phyloP scores from a whole-genome alignment of 1,140 invertebrate species.

The Drosophila eugracilis region DNA sequence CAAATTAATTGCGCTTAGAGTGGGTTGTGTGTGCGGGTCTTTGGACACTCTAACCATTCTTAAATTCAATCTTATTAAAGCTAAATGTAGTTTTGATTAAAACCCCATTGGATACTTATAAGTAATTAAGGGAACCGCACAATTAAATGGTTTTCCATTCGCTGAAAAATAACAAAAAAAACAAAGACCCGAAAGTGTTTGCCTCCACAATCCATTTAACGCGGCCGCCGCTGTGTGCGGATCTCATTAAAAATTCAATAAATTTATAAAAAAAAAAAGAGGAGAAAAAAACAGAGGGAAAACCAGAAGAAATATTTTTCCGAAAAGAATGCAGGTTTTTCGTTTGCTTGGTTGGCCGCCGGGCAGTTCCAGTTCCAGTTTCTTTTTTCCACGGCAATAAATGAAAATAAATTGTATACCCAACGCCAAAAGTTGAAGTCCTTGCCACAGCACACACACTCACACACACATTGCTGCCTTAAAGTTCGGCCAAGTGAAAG shows the following conservation, averaged over 20 bases:
- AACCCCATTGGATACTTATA: too few species aligned
- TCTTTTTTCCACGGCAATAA: constrained; percentile 23
- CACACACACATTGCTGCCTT: neutral
- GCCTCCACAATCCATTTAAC: constrained; percentile 31
- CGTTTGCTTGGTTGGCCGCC: constrained; percentile 6
- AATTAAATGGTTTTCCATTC: constrained; percentile 9
- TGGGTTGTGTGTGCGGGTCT: constrained; percentile 30
- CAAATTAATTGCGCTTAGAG: constrained; percentile 57
- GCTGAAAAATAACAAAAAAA: neutral
- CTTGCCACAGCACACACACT: constrained; percentile 3
- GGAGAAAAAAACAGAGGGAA: too few species aligned
- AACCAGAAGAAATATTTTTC: constrained; percentile 2
- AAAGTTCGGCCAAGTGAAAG: constrained; percentile 17
- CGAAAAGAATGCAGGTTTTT: constrained; percentile 18
- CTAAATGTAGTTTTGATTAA: too few species aligned
- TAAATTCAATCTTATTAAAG: too few species aligned
- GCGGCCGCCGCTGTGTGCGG: neutral
- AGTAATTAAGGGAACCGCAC: constrained; percentile 12
- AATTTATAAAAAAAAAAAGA: constrained; percentile 37
- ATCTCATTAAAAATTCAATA: constrained; percentile 58
- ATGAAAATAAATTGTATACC: constrained; percentile 37
- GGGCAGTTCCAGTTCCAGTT: neutral
- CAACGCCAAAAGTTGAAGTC: constrained; percentile 28
- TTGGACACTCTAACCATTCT: too few species aligned
- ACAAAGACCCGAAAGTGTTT: too few species aligned